These are phyloP conservation scores for Ispidina picta DNA, from an alignment of 2,797 vertebrate genomes.

Conservation along the genomic window DNA sequence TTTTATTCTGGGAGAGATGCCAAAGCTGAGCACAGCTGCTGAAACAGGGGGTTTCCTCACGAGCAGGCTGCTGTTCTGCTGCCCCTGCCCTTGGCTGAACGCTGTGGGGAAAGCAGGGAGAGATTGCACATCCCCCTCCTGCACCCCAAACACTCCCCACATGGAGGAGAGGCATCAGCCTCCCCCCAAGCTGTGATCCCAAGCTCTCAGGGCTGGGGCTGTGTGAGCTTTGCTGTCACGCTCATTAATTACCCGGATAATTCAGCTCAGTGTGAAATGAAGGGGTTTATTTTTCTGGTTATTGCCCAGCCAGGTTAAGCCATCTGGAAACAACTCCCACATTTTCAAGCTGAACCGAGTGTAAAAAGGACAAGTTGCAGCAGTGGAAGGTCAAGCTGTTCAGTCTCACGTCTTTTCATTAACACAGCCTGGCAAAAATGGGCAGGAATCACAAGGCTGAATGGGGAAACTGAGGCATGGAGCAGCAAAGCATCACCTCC, in stretches of 20 bases:
- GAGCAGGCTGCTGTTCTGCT: background rate
- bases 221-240: fast-evolving
- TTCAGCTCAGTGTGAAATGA: background rate
- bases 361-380: background rate
- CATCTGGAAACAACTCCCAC: background rate
- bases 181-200: fast-evolving
- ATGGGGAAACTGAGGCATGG: background rate
- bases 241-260: background rate
- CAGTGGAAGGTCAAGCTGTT: background rate
- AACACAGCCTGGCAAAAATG: background rate
- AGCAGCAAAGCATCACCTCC: background rate
- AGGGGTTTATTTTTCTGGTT: background rate
- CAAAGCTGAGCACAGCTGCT: conserved; percentile 53
- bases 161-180: background rate
- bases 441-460: background rate
- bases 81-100: background rate
- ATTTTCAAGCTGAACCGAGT: background rate
- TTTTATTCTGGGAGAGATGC: conserved; percentile 58
- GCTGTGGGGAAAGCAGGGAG: background rate
- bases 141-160: background rate
- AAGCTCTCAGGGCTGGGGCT: background rate
- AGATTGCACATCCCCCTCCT: background rate
- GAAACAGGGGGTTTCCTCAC: conserved; percentile 57
- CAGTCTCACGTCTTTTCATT: fast-evolving
- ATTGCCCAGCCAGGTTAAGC: background rate